phyloP scores from a whole-genome alignment of 2,797 vertebrate genomes.

The Fundulus diaphanus region DNA sequence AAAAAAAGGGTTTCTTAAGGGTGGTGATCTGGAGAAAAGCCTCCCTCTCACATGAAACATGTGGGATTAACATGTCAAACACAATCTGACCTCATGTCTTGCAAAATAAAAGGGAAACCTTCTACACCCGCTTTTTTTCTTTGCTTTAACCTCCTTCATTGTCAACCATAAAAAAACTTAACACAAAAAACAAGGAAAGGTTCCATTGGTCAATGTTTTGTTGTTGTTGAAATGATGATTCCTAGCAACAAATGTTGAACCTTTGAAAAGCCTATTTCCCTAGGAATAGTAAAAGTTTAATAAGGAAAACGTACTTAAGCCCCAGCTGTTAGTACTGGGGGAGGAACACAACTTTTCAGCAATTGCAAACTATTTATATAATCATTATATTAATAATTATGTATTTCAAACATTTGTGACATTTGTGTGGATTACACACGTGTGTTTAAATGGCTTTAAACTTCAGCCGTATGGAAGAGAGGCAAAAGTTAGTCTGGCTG shows the following conservation, averaged over 20 bases:
- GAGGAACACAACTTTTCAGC: no score
- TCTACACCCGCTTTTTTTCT: background rate
- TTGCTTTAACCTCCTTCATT: background rate
- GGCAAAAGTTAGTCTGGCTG: no score
- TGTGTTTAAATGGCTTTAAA: no score
- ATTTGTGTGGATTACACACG: no score
- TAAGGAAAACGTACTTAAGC: no score
- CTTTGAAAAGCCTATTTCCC: background rate
- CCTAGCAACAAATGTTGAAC: background rate
- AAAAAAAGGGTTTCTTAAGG: background rate
- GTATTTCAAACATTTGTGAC: no score
- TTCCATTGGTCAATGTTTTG: background rate
- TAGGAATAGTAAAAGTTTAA: background rate
- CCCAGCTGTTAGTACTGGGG: no score
- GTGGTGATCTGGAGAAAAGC: constrained; percentile 1
- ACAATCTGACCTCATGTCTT: background rate
- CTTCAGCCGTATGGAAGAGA: no score
- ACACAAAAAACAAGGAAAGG: background rate
- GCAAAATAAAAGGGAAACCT: background rate
- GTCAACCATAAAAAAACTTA: background rate
- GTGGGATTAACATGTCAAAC: constrained; percentile 3
- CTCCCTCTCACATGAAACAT: background rate
- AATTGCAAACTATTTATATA: no score
- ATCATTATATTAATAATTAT: no score
- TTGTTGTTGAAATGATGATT: background rate